phyloP scores from a whole-genome alignment of 2,888 invertebrate genomes.

The Andrena chrysosceles region DNA sequence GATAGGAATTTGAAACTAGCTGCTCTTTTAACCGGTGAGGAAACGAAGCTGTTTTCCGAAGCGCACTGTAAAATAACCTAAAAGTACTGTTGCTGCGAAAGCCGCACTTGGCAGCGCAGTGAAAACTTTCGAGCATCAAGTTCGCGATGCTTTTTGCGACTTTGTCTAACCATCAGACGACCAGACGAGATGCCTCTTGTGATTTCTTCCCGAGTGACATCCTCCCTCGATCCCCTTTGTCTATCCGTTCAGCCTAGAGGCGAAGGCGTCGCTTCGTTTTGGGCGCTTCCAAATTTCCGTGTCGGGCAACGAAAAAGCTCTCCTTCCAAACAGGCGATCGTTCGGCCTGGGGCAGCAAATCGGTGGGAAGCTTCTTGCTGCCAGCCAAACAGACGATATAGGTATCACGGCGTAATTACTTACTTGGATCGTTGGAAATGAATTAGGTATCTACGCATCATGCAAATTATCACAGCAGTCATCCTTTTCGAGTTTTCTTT shows the following conservation, averaged over 20 bases:
- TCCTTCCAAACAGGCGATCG: conserved; percentile 42
- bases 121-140: neutral
- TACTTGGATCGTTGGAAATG: conserved; percentile 57
- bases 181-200: neutral
- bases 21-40: conserved; percentile 25
- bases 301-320: neutral
- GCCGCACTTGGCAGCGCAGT: neutral
- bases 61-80: neutral
- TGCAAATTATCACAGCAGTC: no score
- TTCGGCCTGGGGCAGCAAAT: conserved; percentile 20
- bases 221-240: conserved; percentile 31
- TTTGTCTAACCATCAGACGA: neutral
- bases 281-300: neutral
- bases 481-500: no score
- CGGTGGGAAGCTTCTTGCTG: conserved; percentile 12
- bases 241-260: neutral
- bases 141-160: neutral
- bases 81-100: neutral
- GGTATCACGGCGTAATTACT: conserved; percentile 61
- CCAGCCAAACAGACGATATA: conserved; percentile 38
- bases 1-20: neutral
- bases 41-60: neutral
- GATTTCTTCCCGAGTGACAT: conserved; percentile 8
- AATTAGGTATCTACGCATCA: neutral
- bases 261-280: conserved; percentile 19